phyloP scores from a whole-genome alignment of 2,113 vertebrate genomes.

The Seriola dumerili region DNA sequence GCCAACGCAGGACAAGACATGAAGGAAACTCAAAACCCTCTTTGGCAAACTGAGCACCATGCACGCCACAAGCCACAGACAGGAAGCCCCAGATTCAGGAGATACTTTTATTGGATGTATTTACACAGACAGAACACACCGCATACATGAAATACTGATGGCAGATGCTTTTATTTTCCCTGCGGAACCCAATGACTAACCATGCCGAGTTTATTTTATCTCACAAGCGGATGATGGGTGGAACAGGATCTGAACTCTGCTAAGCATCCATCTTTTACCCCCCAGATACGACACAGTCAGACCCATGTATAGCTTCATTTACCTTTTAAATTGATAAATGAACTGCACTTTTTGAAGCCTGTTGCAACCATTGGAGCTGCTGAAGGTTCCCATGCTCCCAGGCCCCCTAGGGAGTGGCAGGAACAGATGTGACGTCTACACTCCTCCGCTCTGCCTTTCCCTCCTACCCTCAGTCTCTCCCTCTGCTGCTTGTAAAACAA shows the following conservation, averaged over 20 bases:
- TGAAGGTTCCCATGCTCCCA: slow-evolving; percentile 76
- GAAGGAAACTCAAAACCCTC: slow-evolving; percentile 73
- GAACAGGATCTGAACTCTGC: slow-evolving; percentile 6
- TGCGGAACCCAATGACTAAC: neutral
- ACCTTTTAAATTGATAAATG: slow-evolving; percentile 63
- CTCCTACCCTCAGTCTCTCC: slow-evolving; percentile 51
- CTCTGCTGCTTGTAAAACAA: slow-evolving; percentile 72
- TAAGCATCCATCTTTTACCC: neutral
- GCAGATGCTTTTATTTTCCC: slow-evolving; percentile 66
- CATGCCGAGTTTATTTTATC: slow-evolving; percentile 36
- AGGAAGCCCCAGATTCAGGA: slow-evolving; percentile 58
- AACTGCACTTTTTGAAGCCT: slow-evolving; percentile 48
- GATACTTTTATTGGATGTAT: slow-evolving; percentile 62
- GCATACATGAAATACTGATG: slow-evolving; percentile 49
- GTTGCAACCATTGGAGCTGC: slow-evolving; percentile 49
- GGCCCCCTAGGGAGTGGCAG: slow-evolving; percentile 75
- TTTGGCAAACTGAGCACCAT: slow-evolving; percentile 48
- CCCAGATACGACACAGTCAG: neutral
- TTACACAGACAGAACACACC: slow-evolving; percentile 32
- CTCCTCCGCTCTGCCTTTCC: slow-evolving; percentile 38
- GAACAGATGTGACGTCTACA: slow-evolving; percentile 81
- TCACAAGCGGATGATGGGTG: slow-evolving; percentile 8
- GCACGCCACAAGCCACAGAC: slow-evolving; percentile 65
- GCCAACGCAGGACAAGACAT: slow-evolving; percentile 54
- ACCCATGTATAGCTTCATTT: slow-evolving; percentile 10